phyloP scores from a whole-genome alignment of 2,113 vertebrate species.

The Phoxinus phoxinus region DNA sequence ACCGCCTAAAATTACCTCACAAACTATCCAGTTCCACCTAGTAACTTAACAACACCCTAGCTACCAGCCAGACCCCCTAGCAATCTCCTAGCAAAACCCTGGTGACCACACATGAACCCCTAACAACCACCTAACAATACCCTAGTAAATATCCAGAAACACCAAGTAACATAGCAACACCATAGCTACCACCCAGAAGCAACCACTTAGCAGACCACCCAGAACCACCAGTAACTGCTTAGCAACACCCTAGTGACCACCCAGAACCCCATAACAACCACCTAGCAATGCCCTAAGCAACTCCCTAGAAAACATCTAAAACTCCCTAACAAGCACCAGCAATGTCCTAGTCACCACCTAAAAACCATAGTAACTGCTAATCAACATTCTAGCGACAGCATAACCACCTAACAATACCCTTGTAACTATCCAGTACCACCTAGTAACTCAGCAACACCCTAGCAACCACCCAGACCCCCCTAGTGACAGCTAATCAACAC shows the following conservation, averaged over 20 bases:
- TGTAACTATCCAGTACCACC: not conserved
- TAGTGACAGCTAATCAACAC: not conserved
- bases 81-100: not conserved
- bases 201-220: not conserved
- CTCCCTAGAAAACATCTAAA: not conserved
- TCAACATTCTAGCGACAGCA: rapidly evolving
- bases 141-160: not conserved
- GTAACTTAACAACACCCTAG: not conserved
- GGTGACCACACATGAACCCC: not conserved
- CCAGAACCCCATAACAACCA: no score
- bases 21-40: not conserved
- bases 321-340: not conserved
- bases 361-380: not conserved
- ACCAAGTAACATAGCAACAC: not conserved
- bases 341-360: not conserved
- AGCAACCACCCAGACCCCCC: no score
- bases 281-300: not conserved
- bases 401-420: not conserved
- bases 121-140: not conserved
- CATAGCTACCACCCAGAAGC: not conserved
- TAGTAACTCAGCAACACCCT: not conserved
- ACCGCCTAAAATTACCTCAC: not conserved
- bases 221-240: not conserved
- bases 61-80: not conserved
- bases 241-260: not conserved